A percentile compares a stretch with the other conserved stretches of the same genome.
Evolutionary conservation across 2,113 vertebrate species (phyloP).

Genomic region (Myxocyprinus asiaticus): DNA sequence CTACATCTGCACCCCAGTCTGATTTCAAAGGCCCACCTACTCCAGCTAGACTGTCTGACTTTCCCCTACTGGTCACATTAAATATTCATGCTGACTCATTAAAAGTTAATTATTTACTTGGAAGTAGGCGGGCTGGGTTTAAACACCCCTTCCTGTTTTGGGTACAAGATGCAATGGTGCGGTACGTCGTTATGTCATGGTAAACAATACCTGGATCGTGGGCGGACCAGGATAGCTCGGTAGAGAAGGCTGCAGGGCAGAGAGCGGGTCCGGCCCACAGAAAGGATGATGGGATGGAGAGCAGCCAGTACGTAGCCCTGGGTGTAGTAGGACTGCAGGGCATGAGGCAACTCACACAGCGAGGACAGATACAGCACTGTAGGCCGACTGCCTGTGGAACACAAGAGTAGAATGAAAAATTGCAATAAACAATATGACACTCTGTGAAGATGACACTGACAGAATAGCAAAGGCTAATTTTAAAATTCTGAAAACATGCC

Average conservation of each 20-base stretch:
- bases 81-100: conserved; percentile 45
- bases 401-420: not conserved
- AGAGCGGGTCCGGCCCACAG: conserved; percentile 76
- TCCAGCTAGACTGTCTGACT: conserved; percentile 52
- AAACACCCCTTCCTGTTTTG: not conserved
- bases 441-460: not conserved
- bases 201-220: conserved; percentile 79
- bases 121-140: conserved; percentile 19
- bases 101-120: conserved; percentile 61
- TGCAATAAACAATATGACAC: not conserved
- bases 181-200: not conserved
- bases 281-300: conserved; percentile 88
- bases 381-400: conserved; percentile 82
- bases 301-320: conserved; percentile 85
- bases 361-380: conserved; percentile 88
- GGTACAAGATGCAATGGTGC: not conserved
- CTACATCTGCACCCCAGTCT: not conserved
- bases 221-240: conserved; percentile 83
- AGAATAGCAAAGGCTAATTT: not conserved
- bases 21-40: not conserved
- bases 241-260: conserved; percentile 90
- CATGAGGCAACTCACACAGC: conserved; percentile 84
- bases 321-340: conserved; percentile 88
- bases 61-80: conserved; percentile 53
- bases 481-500: not conserved